phyloP scores from a whole-genome alignment of 2,113 vertebrate species.

The Circaetus gallicus region DNA sequence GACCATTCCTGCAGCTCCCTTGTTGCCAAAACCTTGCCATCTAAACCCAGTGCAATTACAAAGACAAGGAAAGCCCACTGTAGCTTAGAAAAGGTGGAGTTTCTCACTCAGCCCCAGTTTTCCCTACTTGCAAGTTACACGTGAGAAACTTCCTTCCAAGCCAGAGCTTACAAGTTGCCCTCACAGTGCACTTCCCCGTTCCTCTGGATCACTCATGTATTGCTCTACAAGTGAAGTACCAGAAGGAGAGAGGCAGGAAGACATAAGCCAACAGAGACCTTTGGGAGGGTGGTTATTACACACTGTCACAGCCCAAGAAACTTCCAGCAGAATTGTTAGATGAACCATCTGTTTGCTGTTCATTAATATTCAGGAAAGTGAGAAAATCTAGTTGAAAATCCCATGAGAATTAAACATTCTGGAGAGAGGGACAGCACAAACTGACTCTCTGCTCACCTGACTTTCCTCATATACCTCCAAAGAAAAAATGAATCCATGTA shows the following conservation, averaged over 20 bases:
- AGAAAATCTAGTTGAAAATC: background rate
- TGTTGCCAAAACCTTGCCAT: background rate
- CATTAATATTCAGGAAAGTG: background rate
- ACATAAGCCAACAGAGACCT: background rate
- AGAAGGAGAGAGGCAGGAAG: background rate
- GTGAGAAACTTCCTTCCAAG: background rate
- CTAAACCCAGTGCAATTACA: background rate
- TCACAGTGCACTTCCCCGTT: background rate
- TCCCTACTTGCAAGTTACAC: background rate
- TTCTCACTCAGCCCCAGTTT: background rate
- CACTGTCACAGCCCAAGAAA: background rate
- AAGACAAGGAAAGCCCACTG: background rate
- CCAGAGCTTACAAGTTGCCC: background rate
- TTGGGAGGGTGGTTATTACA: background rate
- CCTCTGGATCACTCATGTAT: background rate
- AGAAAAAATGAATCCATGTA: background rate
- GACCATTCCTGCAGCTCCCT: background rate
- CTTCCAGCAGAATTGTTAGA: background rate
- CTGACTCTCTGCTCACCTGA: background rate
- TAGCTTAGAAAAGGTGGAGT: slow-evolving; percentile 10
- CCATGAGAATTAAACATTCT: background rate
- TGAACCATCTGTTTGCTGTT: background rate
- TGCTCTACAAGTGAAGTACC: background rate
- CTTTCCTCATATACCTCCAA: background rate
- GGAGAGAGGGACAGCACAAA: rapidly evolving